These are phyloP conservation scores for Actinernus sp. DNA, from an alignment of 92 coral and sea anemone genomes.

Conservation along the genomic window DNA sequence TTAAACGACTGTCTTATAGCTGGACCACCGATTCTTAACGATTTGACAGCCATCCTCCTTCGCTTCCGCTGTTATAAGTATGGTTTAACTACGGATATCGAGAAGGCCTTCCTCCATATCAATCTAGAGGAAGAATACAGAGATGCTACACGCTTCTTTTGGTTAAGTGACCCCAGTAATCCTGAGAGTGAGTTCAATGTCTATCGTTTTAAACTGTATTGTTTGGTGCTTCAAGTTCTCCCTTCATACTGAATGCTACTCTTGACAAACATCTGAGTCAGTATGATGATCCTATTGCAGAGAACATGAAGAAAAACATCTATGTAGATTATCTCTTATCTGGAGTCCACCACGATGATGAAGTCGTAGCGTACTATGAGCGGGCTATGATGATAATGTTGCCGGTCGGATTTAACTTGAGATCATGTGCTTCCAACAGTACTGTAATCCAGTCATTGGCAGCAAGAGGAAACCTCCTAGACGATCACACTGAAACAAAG, in stretches of 20 bases:
- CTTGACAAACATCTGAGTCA: conserved; percentile 31
- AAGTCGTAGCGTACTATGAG: conserved; percentile 27
- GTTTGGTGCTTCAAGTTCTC: conserved; percentile 30
- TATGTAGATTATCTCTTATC: conserved; percentile 53
- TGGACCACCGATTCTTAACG: conserved; percentile 45
- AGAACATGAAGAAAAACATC: conserved; percentile 34
- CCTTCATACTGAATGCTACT: conserved; percentile 41
- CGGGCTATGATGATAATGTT: conserved; percentile 25
- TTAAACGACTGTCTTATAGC: conserved; percentile 43
- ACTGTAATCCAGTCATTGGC: conserved; percentile 5
- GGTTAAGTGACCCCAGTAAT: conserved; percentile 11
- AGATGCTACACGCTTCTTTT: conserved; percentile 26
- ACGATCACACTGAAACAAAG: too few species aligned
- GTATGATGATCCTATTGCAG: conserved; percentile 5
- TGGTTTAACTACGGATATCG: conserved; percentile 53
- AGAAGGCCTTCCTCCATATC: conserved; percentile 52
- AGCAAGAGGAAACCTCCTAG: conserved; percentile 5
- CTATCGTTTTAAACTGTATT: conserved; percentile 37
- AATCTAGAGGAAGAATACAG: conserved; percentile 43
- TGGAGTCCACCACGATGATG: conserved; percentile 25
- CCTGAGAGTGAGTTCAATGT: conserved; percentile 39
- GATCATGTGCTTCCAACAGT: conserved; percentile 43
- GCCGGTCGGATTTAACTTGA: conserved; percentile 37
- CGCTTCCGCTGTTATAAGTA: conserved; percentile 51
- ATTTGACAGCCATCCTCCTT: conserved; percentile 48